A percentile compares a stretch with the other conserved stretches of the same genome.
These are phyloP conservation scores for Ischnura elegans DNA, from an alignment of 2,888 invertebrate species.

Conservation along the genomic window DNA sequence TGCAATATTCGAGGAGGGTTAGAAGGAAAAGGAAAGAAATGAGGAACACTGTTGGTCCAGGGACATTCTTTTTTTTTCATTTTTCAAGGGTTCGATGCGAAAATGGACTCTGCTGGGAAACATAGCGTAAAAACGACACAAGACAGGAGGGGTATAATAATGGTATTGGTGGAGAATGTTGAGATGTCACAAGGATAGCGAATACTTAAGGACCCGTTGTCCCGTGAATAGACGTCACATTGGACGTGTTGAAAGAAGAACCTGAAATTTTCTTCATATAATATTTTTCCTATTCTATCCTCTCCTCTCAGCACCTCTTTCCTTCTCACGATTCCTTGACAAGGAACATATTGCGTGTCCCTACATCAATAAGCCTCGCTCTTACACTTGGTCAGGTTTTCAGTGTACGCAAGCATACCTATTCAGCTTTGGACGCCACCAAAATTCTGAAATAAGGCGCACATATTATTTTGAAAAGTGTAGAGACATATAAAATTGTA, in stretches of 20 bases:
- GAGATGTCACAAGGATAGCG: not conserved
- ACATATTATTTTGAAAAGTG: not conserved
- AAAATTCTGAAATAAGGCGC: not conserved
- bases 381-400: not conserved
- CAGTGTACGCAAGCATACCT: not conserved
- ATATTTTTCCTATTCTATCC: not conserved
- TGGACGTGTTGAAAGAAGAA: not conserved
- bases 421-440: not conserved
- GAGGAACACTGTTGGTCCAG: not conserved
- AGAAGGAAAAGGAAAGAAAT: not conserved
- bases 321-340: not conserved
- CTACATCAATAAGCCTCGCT: not conserved
- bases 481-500: too few relatives aligned
- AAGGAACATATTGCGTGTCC: not conserved
- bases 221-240: not conserved
- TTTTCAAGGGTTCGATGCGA: not conserved
- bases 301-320: not conserved
- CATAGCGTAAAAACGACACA: not conserved
- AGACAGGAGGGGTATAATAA: not conserved
- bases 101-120: not conserved
- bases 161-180: not conserved
- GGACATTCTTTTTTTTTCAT: not conserved
- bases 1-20: not conserved
- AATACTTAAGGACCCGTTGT: constrained; percentile 17
- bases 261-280: not conserved